Percentiles rank a stretch among this genome's conserved stretches.
phyloP scores from a whole-genome alignment of 1,140 invertebrate species.

The Pogonomyrmex barbatus region DNA sequence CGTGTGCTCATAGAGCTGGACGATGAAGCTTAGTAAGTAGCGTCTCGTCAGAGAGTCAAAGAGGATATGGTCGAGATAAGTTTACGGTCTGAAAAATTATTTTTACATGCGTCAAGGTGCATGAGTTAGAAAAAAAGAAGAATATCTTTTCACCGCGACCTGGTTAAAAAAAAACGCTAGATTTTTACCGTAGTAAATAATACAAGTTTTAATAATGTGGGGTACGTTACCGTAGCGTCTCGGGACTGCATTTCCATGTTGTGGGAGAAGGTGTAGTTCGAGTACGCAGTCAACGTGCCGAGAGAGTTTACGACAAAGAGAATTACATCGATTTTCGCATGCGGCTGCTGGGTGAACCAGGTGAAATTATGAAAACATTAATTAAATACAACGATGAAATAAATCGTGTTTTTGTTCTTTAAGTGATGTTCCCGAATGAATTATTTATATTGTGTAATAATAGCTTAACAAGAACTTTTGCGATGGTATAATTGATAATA shows the following conservation, averaged over 20 bases:
- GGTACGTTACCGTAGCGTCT: slow-evolving; percentile 79
- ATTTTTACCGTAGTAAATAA: background rate
- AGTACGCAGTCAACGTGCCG: slow-evolving; percentile 92
- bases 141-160: too few species aligned
- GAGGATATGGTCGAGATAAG: background rate
- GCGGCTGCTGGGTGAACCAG: slow-evolving; percentile 95
- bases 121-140: background rate
- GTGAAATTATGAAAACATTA: slow-evolving; percentile 83
- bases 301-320: slow-evolving; percentile 95
- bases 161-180: background rate
- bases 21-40: slow-evolving; percentile 93
- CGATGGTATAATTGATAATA: slow-evolving; percentile 12
- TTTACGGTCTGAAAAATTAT: background rate
- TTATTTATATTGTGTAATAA: background rate
- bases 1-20: slow-evolving; percentile 96
- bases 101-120: background rate
- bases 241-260: slow-evolving; percentile 96
- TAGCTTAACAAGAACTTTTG: background rate
- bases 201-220: slow-evolving; percentile 26
- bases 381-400: background rate
- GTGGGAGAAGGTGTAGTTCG: slow-evolving; percentile 96
- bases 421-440: background rate
- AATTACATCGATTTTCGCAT: slow-evolving; percentile 98
- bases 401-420: background rate
- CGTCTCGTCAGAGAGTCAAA: background rate